Base-by-base conservation (phyloP, 23 tunicate genomes). In the Ascidia mentula region DNA sequence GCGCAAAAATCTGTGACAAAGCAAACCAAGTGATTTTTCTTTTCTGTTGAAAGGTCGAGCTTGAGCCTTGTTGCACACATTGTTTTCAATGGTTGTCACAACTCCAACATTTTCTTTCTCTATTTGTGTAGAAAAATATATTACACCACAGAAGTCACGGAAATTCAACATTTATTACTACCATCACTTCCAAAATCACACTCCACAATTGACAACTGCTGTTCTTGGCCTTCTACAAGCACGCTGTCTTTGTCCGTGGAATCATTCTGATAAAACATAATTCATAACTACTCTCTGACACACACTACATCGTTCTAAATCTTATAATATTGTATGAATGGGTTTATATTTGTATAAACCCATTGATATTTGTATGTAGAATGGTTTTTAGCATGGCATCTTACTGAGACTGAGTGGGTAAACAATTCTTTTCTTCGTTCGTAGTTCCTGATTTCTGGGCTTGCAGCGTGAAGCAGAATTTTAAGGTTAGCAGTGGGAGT, bases 391-490 rank as follows among this genome's bases (percentile, higher is more conserved):
- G n/a, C n/a, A n/a, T n/a, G n/a, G n/a, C n/a, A n/a, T n/a, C n/a
- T n/a, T n/a, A n/a, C n/a, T n/a, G n/a, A n/a, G n/a, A n/a, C n/a
- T 38, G 31, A 28, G 6, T 38, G n/a, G 8, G 76, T 17, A 80
- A 85, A 85, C 69, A 85, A 40, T 45, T 79, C 32, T 69, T 86
- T 86, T 73, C 84, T 86, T 73, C 90, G 72, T 60, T 86, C 90
- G 36, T 86, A 86, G 60, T 79, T 79, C 36, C 84, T 69, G 73
- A 86, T 86, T 79, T 86, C 90, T 79, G 84, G 90, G 40, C 90
- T 86, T 46, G 90, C 90, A 53, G 90, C 90, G 79, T 86, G 90
- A 32, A 86, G 75, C n/a, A 86, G 72, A 31, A 86, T 84, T 86
- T 86, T 86, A 12, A 86, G 75, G 46, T 86, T 86, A 8, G 90